Evolutionary conservation across 2,888 invertebrate genomes (phyloP).

Genomic region (Bembecia ichneumoniformis): DNA sequence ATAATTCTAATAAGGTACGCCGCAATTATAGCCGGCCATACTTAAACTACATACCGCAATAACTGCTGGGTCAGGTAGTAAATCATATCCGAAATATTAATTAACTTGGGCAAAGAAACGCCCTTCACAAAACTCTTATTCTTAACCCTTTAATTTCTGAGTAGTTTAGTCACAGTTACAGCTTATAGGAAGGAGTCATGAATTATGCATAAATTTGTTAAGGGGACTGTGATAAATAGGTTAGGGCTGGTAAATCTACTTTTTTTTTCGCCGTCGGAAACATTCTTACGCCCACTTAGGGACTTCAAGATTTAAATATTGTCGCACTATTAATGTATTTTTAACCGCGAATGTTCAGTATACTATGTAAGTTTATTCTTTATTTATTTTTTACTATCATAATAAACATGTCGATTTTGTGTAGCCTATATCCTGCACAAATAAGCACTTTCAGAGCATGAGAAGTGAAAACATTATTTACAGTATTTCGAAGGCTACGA

Average conservation of each 20-base stretch:
- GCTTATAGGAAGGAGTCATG: constrained; percentile 10
- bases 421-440: no score
- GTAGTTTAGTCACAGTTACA: neutral
- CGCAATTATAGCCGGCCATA: neutral
- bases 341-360: no score
- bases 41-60: neutral
- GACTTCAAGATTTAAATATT: no score
- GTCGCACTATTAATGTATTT: no score
- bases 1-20: neutral
- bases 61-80: neutral
- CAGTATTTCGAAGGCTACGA: no score
- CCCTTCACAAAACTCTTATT: neutral
- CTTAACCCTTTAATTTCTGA: neutral
- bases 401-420: no score
- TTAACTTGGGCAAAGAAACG: neutral
- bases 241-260: constrained; percentile 17
- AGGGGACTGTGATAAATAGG: constrained; percentile 16
- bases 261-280: constrained; percentile 2
- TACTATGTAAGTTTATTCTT: no score
- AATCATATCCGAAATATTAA: constrained; percentile 3
- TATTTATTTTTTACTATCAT: no score
- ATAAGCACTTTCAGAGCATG: no score
- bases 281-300: neutral
- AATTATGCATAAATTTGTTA: constrained; percentile 19
- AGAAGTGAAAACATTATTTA: no score